These are phyloP conservation scores for Hirundo rustica DNA, from an alignment of 2,797 vertebrate species.

Conservation along the genomic window DNA sequence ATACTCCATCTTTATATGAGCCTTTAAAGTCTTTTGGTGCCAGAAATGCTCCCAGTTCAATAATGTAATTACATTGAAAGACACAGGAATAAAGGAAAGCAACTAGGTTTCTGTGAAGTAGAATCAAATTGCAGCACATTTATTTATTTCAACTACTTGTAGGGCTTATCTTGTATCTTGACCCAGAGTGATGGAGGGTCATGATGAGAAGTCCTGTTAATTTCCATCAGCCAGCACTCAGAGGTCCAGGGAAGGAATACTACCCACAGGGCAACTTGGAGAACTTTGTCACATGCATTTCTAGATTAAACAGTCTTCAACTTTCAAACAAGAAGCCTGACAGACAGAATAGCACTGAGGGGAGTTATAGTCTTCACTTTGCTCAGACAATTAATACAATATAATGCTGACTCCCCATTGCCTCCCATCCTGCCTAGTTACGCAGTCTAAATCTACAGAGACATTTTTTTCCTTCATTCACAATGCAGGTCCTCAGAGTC, in stretches of 20 bases:
- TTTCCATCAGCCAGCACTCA: not conserved
- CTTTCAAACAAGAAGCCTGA: not conserved
- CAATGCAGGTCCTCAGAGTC: constrained; percentile 24
- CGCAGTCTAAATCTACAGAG: not conserved
- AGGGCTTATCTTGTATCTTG: not conserved
- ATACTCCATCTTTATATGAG: constrained; percentile 16
- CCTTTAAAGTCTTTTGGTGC: constrained; percentile 6
- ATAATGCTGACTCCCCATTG: not conserved
- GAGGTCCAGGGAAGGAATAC: not conserved
- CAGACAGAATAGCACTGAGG: not conserved
- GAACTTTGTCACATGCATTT: not conserved
- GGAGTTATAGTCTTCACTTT: constrained; percentile 15
- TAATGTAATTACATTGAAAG: constrained; percentile 50
- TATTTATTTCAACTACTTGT: not conserved
- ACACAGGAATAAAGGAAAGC: constrained; percentile 37
- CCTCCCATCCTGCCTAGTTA: not conserved
- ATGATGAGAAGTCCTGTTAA: not conserved
- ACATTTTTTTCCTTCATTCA: constrained; percentile 9
- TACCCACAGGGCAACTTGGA: not conserved
- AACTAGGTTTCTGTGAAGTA: constrained; percentile 27
- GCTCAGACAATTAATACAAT: constrained; percentile 6
- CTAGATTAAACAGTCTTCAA: not conserved
- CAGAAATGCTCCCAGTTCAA: constrained; percentile 28
- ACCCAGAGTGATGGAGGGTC: not conserved
- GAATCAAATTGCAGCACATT: constrained; percentile 23